Evolutionary conservation across 2,113 vertebrate species (phyloP).

Genomic region (Lichenostomus cassidix): DNA sequence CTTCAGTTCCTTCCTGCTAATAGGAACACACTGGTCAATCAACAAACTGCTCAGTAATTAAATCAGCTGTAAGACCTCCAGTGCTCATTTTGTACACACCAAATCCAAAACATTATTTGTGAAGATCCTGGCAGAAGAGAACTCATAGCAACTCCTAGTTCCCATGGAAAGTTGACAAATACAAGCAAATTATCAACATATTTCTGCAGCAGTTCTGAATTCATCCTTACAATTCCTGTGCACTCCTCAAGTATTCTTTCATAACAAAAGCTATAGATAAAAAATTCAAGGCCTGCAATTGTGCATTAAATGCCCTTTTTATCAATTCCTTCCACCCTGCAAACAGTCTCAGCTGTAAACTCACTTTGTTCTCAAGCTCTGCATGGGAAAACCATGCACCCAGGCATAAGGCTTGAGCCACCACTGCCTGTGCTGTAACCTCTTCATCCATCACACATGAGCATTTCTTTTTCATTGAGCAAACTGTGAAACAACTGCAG

Average conservation of each 20-base stretch:
- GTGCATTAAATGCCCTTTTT: neutral
- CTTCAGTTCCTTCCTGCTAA: neutral
- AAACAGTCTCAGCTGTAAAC: neutral
- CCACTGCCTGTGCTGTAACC: neutral
- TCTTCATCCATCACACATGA: neutral
- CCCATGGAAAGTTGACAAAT: neutral
- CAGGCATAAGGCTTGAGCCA: neutral
- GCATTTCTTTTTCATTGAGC: neutral
- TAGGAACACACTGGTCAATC: neutral
- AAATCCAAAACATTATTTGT: neutral
- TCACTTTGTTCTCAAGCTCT: fast-evolving
- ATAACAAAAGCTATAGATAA: neutral
- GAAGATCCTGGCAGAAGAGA: neutral
- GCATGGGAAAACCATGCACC: neutral
- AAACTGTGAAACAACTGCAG: neutral
- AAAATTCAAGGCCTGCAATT: neutral
- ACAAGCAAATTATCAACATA: neutral
- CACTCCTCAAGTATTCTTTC: neutral
- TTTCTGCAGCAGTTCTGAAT: neutral
- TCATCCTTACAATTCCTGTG: neutral
- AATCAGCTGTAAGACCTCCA: neutral
- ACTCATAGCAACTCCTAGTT: neutral
- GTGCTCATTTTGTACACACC: neutral
- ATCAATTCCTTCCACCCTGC: neutral
- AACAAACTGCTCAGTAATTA: neutral